These are phyloP conservation scores for Acanthochromis polyacanthus DNA, from an alignment of 2,113 vertebrate genomes.

Conservation along the genomic window DNA sequence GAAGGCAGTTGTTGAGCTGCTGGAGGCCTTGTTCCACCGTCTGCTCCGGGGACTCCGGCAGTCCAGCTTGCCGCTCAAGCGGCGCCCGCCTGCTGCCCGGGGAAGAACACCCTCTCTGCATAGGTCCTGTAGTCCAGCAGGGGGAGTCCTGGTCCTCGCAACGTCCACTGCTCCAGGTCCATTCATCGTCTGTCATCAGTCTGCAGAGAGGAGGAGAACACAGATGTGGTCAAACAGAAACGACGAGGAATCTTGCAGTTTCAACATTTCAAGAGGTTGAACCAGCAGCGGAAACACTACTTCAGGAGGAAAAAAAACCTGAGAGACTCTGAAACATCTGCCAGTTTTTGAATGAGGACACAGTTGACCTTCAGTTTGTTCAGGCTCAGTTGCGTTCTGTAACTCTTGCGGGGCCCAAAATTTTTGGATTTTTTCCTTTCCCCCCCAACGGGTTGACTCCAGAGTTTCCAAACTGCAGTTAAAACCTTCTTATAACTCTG, in stretches of 20 bases:
- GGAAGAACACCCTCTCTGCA: constrained; percentile 89
- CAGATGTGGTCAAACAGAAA: background rate
- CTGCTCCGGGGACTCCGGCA: constrained; percentile 80
- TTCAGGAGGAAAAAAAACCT: no score
- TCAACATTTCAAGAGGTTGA: no score
- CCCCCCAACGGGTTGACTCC: constrained; percentile 93
- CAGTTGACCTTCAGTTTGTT: no score
- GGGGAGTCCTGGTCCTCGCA: constrained; percentile 89
- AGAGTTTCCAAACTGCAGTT: constrained; percentile 91
- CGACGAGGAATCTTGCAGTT: background rate
- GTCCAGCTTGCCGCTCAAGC: constrained; percentile 79
- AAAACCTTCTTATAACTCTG: constrained; percentile 92
- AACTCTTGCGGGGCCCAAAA: no score
- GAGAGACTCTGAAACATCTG: no score
- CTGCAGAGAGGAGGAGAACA: constrained; percentile 65
- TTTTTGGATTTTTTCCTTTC: no score
- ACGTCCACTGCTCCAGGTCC: constrained; percentile 92
- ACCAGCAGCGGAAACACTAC: no score
- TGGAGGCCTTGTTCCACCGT: constrained; percentile 90
- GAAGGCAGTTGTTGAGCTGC: constrained; percentile 91
- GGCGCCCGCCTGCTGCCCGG: constrained; percentile 83
- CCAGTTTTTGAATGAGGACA: no score
- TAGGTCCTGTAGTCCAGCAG: constrained; percentile 91
- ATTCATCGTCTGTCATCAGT: constrained; percentile 97
- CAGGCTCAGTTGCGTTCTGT: no score